Evolutionary conservation across 2,888 invertebrate genomes (phyloP), one percentile per base, ranked within the genome.

Genomic region (Nymphalis c-album): DNA sequence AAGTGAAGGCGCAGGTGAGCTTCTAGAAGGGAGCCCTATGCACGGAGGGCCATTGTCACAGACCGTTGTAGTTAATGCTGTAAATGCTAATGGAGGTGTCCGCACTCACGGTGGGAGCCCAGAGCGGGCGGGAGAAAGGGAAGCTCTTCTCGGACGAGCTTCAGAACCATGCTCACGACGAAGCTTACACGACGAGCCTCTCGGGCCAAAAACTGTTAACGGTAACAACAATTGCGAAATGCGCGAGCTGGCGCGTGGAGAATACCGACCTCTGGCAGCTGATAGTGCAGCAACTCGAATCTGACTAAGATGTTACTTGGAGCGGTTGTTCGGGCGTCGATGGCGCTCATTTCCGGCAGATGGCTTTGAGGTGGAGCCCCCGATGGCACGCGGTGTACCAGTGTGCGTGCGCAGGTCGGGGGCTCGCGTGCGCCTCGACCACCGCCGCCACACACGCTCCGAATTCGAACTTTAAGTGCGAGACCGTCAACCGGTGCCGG

Each of bases 191-290:
- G 94, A 81, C 46, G 91, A 91, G 63, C 79, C 85, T 0, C 79
- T 88, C 45, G 95, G 94, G 47, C 94, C 94, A 72, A 95, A 94
- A 84, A 94, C 94, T 17, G 86, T 93, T 70, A 95, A 95, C 86
- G 95, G 95, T 63, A 96, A 96, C 87, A 96, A 96, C 86, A 96
- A 95, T 82, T 96, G 96, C 86, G 96, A 96, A 85, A 94, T 96
- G 94, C 94, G 95, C 61, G 96, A 96, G 86, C 93, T 96, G 79
- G 95, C 86, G 75, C 87, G 89, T 70, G 93, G 87, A 75, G 93
- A 85, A 78, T 93, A 89, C 85, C 86, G 93, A 79, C 91, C 91
- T 64, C 81, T 92, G 78, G 91, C 93, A 76, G 90, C 90, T 71
- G 92, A 91, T 78, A 92, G 90, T 75, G 92, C 93, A 58, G 93